Evolutionary conservation across 2,888 invertebrate genomes (phyloP).

Genomic region (Asteroscopus sphinx): DNA sequence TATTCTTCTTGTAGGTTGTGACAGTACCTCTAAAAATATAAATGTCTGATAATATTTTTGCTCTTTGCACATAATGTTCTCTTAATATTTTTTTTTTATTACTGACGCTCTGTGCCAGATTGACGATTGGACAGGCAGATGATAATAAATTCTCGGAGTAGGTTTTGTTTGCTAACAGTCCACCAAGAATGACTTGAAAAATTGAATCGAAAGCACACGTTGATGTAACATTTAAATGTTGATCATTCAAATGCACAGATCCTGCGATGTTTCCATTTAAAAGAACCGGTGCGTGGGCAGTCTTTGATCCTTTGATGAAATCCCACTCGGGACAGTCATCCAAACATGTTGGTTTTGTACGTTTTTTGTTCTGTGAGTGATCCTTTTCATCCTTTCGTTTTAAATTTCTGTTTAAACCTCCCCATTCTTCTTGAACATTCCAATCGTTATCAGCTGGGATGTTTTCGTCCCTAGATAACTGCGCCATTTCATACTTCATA

Average conservation of each 20-base stretch:
- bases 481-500: neutral
- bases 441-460: too few relatives aligned
- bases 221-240: neutral
- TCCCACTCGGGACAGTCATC: constrained; percentile 4
- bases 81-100: neutral
- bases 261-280: constrained; percentile 5
- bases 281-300: neutral
- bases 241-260: neutral
- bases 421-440: too few relatives aligned
- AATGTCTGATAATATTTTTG: neutral
- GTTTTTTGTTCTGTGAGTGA: neutral
- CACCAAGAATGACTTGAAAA: neutral
- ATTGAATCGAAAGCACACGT: neutral
- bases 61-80: constrained; percentile 4
- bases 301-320: neutral
- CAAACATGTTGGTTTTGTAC: neutral
- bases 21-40: neutral
- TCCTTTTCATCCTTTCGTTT: neutral
- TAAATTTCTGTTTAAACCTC: too few relatives aligned
- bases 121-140: neutral
- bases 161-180: neutral
- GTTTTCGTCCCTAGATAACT: neutral
- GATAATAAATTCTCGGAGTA: neutral
- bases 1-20: neutral
- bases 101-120: constrained; percentile 1